These are phyloP conservation scores for Melanchra persicariae DNA, from an alignment of 2,888 invertebrate genomes.

Conservation along the genomic window DNA sequence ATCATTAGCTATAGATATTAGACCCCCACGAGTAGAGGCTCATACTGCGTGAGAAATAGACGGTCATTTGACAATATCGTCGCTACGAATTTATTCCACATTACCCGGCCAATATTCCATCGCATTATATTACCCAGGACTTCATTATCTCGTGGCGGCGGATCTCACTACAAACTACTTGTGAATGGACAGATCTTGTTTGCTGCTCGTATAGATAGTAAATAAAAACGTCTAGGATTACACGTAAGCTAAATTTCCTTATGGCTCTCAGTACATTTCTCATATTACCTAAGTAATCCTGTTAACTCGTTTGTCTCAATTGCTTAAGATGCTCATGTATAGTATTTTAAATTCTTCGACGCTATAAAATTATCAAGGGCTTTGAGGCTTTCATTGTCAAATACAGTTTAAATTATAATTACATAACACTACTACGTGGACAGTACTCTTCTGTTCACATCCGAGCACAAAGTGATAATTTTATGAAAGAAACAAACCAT, in stretches of 20 bases:
- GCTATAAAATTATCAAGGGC: neutral
- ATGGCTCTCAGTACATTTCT: conserved; percentile 39
- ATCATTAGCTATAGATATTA: conserved; percentile 85
- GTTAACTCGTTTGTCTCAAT: conserved; percentile 21
- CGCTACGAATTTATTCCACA: conserved; percentile 77
- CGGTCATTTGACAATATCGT: conserved; percentile 84
- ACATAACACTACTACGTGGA: neutral
- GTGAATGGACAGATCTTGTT: conserved; percentile 71
- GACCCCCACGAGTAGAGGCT: conserved; percentile 81
- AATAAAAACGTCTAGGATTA: conserved; percentile 61
- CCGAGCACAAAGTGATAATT: neutral
- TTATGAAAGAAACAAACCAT: conserved; percentile 39
- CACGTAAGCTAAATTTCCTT: conserved; percentile 58
- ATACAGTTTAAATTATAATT: neutral
- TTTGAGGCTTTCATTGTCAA: neutral
- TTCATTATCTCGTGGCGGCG: conserved; percentile 76
- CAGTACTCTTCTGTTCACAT: neutral
- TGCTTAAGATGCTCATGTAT: neutral
- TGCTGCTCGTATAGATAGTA: conserved; percentile 56
- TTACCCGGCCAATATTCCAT: conserved; percentile 75
- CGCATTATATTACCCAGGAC: conserved; percentile 75
- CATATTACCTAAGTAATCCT: conserved; percentile 42
- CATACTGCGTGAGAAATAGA: conserved; percentile 87
- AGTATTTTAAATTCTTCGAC: neutral
- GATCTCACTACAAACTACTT: conserved; percentile 67